Conservation (phyloP, 1,140 invertebrate species). For the Phortica variegata region DNA sequence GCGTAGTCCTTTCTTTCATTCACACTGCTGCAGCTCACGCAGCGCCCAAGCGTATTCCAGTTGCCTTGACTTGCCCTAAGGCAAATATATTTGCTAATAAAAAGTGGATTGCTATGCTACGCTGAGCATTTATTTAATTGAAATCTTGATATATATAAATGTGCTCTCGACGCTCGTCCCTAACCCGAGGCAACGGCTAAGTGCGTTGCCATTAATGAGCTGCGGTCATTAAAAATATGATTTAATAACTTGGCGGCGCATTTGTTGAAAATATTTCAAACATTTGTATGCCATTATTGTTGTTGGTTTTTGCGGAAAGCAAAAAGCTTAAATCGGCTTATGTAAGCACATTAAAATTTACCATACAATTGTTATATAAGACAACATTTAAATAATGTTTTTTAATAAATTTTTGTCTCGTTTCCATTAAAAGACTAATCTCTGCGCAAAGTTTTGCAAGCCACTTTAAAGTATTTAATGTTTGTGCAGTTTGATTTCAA, state of each 20-base stretch:
- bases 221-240: too few species aligned
- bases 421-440: too few species aligned
- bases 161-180: neutral
- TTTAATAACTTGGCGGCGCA: too few species aligned
- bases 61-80: conserved; percentile 8
- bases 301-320: neutral
- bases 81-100: conserved; percentile 21
- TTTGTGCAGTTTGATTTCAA: too few species aligned
- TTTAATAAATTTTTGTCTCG: conserved; percentile 8
- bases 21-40: too few species aligned
- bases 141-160: too few species aligned
- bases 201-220: conserved; percentile 27
- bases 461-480: too few species aligned
- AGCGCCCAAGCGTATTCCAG: conserved; percentile 24
- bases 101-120: conserved; percentile 38
- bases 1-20: too few species aligned
- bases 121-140: conserved; percentile 46
- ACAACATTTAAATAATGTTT: conserved; percentile 8
- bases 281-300: neutral
- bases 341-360: conserved; percentile 12
- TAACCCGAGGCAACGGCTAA: conserved; percentile 20
- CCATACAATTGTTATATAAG: conserved; percentile 18
- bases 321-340: neutral
- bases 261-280: conserved; percentile 29
- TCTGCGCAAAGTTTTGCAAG: too few species aligned